These are phyloP conservation scores for Crotalus horridus DNA, from an alignment of 2,113 vertebrate species.

Conservation along the genomic window DNA sequence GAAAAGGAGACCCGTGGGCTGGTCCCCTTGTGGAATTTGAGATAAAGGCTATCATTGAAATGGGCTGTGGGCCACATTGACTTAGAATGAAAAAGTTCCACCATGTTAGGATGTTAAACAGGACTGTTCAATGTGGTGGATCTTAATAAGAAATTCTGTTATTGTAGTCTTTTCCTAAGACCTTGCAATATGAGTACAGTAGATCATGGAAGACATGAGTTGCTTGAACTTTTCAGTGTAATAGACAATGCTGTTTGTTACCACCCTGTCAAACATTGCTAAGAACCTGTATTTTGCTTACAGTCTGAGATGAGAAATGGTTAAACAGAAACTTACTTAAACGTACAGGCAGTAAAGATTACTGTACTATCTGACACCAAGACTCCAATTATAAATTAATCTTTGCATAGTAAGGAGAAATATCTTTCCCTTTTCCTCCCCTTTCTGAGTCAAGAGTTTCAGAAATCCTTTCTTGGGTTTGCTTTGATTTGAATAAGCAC, in stretches of 20 bases:
- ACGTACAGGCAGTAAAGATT: background rate
- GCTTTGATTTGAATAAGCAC: conserved; percentile 3
- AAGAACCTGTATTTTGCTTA: background rate
- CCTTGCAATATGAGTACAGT: conserved; percentile 19
- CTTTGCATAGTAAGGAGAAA: background rate
- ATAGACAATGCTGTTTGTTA: background rate
- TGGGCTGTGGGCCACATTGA: conserved; percentile 15
- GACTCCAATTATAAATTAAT: background rate
- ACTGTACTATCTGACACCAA: background rate
- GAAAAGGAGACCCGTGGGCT: conserved; percentile 43
- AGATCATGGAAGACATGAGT: conserved; percentile 9
- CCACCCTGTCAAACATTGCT: background rate
- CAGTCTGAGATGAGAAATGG: background rate
- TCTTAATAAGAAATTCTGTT: conserved; percentile 19
- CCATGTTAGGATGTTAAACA: background rate
- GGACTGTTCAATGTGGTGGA: conserved; percentile 2
- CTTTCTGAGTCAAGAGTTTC: background rate
- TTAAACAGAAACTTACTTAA: background rate
- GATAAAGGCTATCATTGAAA: conserved; percentile 29
- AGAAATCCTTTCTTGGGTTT: background rate
- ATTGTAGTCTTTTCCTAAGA: conserved; percentile 20
- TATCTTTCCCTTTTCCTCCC: background rate
- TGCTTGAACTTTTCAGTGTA: background rate
- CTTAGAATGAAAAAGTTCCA: conserved; percentile 14
- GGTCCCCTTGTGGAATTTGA: conserved; percentile 46